phyloP scores from a whole-genome alignment of 2,113 vertebrate genomes.

The Xiphophorus hellerii region DNA sequence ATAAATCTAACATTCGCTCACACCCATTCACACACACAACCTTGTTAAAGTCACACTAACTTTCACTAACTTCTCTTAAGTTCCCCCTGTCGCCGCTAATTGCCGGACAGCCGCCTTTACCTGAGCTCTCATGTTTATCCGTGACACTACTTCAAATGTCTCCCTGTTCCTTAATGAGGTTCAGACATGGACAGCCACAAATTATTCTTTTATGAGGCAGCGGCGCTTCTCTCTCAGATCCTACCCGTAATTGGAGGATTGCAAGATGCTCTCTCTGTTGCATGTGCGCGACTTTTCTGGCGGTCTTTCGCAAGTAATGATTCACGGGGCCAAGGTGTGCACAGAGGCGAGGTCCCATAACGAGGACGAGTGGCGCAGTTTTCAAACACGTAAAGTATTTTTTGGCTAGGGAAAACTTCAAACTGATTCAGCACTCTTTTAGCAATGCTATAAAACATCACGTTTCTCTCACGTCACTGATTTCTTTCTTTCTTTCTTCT shows the following conservation, averaged over 20 bases:
- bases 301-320: constrained; percentile 56
- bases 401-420: constrained; percentile 18
- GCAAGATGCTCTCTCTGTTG: constrained; percentile 25
- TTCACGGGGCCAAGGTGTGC: constrained; percentile 57
- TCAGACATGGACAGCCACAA: constrained; percentile 28
- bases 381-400: constrained; percentile 36
- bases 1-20: constrained; percentile 58
- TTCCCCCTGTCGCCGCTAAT: constrained; percentile 44
- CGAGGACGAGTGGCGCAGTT: constrained; percentile 63
- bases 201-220: constrained; percentile 24
- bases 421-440: constrained; percentile 37
- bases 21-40: background rate
- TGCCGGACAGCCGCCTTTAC: constrained; percentile 46
- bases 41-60: constrained; percentile 47
- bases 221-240: background rate
- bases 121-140: constrained; percentile 48
- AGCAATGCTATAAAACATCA: constrained; percentile 51
- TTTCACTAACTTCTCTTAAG: constrained; percentile 42
- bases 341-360: constrained; percentile 67
- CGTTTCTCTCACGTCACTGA: constrained; percentile 25
- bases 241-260: constrained; percentile 42
- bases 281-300: constrained; percentile 13
- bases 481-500: background rate
- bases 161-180: constrained; percentile 44
- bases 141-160: constrained; percentile 52